Evolutionary conservation across 2,113 vertebrate genomes (phyloP), one percentile per base, ranked within the genome.

Genomic region (Macrotus californicus): DNA sequence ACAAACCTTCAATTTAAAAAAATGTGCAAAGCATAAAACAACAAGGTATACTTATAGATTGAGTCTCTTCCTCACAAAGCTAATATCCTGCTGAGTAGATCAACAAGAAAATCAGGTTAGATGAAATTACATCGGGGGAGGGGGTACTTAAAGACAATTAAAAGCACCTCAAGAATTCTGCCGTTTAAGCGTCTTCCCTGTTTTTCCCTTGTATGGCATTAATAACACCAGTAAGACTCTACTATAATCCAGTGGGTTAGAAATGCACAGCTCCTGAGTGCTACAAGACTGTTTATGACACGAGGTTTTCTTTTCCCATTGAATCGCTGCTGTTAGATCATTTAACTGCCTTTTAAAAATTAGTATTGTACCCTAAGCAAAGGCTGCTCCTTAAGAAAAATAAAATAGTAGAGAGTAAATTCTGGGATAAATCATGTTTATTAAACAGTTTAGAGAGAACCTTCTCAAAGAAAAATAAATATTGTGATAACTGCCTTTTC

Each of bases 401-500:
- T 87, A 87, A 95, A 87, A 90, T 8, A 80, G 43, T 4, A 76
- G 56, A 93, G 66, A 80, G 7, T 34, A 94, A 95, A 91, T 61
- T 67, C 69, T 46, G 39, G 5, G 14, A 94, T 41, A 88, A 73
- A 94, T 75, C 43, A 36, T 9, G 70, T 85, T 94, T 83, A 81
- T 79, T 86, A 92, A 85, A 18, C 18, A 93, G 61, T 22, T 79
- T 83, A 75, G 14, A 24, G 6, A 86, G 66, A 92, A 92, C 2
- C 29, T 87, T 92, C 36, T 77, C 50, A 82, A 75, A 31, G 56
- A 90, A 96, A 96, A 97, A 92, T 70, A 39, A 87, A 80, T 89
- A 81, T 48, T 87, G 29, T 77, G 36, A 43, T 84, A 90, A 89
- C 41, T 75, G 19, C 5, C 81, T 86, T 64, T 77, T 64, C 8